Base-by-base conservation (phyloP, 1,140 invertebrate species). In the Cryptotermes secundus region DNA sequence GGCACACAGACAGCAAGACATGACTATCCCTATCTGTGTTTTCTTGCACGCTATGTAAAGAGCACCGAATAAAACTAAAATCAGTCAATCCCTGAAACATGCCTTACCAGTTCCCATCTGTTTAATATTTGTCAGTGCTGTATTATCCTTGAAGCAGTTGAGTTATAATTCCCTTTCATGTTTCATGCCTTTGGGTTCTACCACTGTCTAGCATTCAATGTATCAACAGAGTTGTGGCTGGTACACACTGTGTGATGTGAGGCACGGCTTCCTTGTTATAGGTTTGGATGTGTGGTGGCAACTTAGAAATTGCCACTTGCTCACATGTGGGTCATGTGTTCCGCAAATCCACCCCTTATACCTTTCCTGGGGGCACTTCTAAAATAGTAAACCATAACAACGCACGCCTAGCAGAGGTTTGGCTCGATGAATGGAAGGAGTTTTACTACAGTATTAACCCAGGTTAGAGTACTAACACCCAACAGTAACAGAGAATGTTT, bases 361-460 rank as follows among this genome's bases (percentile, higher is more conserved):
- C 97, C 87, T 99, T 99, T 92, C 99, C 99, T 85, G 98, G 98
- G 87, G 99, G 99, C 87, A 99, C 97, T 87, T 96, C 97, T 89
- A 96, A 96, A 89, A 97, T 99, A 90, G 97, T 99, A 90, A 98
- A 99, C 93, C 97, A 98, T 92, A 99, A 99, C 93, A 98, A 98
- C 93, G 97, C 97, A 87, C 93, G 98, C 87, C 94, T 99, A 88
- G 97, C 97, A 86, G 97, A 98, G 91, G 98, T 99, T 87, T 99
- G 98, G 98, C 94, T 99, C 91, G 98, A 99, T 92, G 96, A 98
- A 89, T 99, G 97, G 97, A 97, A 97, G 93, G 94, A 97, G 90
- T 99, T 99, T 94, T 99, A 98, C 95, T 98, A 97, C 94, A 96
- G 96, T 92, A 97, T 98, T 92, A 98, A 98, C 93, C 97, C 97